Conservation (phyloP, 1,140 invertebrate genomes). For the Papilio machaon region DNA sequence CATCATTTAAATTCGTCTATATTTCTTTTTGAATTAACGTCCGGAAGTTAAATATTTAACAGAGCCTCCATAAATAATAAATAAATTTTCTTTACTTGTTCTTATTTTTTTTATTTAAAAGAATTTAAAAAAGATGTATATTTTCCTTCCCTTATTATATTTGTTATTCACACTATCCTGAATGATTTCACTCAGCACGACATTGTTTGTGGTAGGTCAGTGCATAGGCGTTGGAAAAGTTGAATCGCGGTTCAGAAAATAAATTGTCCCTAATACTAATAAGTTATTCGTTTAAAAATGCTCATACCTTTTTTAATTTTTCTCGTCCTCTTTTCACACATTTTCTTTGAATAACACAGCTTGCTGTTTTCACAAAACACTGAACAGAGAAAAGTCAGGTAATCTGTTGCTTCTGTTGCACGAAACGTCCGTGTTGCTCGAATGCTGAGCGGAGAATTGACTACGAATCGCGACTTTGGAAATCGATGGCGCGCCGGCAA, state of each 20-base stretch:
- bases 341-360: slow-evolving; percentile 60
- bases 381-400: slow-evolving; percentile 42
- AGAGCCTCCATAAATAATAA: too few relatives aligned
- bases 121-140: neutral
- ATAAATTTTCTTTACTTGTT: too few relatives aligned
- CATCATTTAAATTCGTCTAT: too few relatives aligned
- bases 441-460: slow-evolving; percentile 57
- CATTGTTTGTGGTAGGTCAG: slow-evolving; percentile 57
- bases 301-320: slow-evolving; percentile 72
- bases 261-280: slow-evolving; percentile 35
- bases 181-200: neutral
- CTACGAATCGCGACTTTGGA: slow-evolving; percentile 50
- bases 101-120: neutral
- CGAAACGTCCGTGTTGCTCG: slow-evolving; percentile 49
- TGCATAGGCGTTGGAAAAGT: slow-evolving; percentile 19
- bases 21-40: too few relatives aligned
- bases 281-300: slow-evolving; percentile 35
- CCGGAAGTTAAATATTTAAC: too few relatives aligned
- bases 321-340: slow-evolving; percentile 74
- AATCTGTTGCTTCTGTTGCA: slow-evolving; percentile 33
- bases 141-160: neutral
- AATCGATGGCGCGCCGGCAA: slow-evolving; percentile 60
- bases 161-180: neutral
- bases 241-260: neutral
- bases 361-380: slow-evolving; percentile 55